Evolutionary conservation across 2,797 vertebrate genomes (phyloP).

Genomic region (Brachyrhaphis roseni): DNA sequence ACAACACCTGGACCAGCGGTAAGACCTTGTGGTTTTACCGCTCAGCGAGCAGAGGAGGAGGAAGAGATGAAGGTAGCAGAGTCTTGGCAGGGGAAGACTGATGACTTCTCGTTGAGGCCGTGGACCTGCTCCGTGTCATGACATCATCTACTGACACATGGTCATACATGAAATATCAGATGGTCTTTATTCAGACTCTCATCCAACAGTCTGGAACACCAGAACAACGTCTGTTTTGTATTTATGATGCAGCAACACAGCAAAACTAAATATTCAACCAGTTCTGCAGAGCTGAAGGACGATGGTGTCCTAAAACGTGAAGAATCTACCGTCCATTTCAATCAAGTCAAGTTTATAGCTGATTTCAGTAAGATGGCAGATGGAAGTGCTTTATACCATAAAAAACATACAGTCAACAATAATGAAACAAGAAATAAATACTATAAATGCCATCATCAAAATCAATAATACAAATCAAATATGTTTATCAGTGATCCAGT

Average conservation of each 20-base stretch:
- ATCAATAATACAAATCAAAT: too few species aligned
- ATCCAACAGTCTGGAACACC: not conserved
- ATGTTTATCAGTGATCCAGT: too few species aligned
- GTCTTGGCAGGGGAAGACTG: slow-evolving; percentile 17
- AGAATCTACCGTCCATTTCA: not conserved
- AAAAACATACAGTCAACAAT: not conserved
- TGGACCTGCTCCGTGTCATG: slow-evolving; percentile 2
- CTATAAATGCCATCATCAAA: too few species aligned
- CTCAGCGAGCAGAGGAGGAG: not conserved
- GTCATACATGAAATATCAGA: slow-evolving; percentile 1
- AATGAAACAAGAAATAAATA: too few species aligned
- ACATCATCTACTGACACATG: slow-evolving; percentile 9
- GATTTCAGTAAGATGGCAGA: too few species aligned
- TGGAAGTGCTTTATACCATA: too few species aligned
- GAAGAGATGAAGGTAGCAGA: slow-evolving; percentile 18
- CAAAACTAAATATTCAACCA: not conserved
- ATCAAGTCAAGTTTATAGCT: too few species aligned
- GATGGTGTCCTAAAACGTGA: not conserved
- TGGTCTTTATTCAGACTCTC: not conserved
- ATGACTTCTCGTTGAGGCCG: slow-evolving; percentile 4
- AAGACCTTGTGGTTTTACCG: not conserved
- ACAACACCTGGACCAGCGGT: slow-evolving; percentile 62
- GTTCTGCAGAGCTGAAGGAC: not conserved
- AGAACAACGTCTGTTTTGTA: not conserved
- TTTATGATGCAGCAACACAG: not conserved